Percentiles rank a stretch among this genome's conserved stretches.
These are phyloP conservation scores for Cataglyphis rosenhaueri DNA, from an alignment of 2,888 invertebrate species.

Conservation along the genomic window DNA sequence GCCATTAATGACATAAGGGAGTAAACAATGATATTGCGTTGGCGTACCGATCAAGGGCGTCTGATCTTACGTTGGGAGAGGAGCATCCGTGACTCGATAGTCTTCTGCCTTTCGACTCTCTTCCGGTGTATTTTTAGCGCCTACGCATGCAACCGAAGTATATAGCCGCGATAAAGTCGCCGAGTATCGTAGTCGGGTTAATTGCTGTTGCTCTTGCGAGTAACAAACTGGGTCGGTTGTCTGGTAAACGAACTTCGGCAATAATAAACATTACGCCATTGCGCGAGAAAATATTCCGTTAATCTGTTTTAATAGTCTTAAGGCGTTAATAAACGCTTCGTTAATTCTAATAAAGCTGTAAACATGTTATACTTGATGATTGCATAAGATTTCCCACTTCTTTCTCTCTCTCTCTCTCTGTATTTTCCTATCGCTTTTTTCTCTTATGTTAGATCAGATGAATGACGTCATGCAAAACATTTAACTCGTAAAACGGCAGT, in stretches of 20 bases:
- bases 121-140: constrained; percentile 48
- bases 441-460: neutral
- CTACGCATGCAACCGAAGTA: neutral
- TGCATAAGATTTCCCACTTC: constrained; percentile 18
- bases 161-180: constrained; percentile 3
- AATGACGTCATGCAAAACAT: neutral
- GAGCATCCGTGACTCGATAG: neutral
- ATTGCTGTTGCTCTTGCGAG: constrained; percentile 10
- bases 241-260: constrained; percentile 2
- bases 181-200: constrained; percentile 25
- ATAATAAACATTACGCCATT: constrained; percentile 6
- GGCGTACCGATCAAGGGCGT: constrained; percentile 61
- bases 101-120: constrained; percentile 12
- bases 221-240: constrained; percentile 23
- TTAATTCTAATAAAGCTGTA: constrained; percentile 5
- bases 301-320: neutral
- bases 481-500: neutral
- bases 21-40: constrained; percentile 58
- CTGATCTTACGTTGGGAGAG: constrained; percentile 26
- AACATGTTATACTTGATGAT: neutral
- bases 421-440: neutral
- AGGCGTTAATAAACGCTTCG: constrained; percentile 16
- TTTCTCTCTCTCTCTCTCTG: neutral
- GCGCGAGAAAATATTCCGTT: neutral
- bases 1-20: constrained; percentile 63